Evolutionary conservation across 2,888 invertebrate species (phyloP), one percentile per base, ranked within the genome.

Genomic region (Cepaea hortensis): DNA sequence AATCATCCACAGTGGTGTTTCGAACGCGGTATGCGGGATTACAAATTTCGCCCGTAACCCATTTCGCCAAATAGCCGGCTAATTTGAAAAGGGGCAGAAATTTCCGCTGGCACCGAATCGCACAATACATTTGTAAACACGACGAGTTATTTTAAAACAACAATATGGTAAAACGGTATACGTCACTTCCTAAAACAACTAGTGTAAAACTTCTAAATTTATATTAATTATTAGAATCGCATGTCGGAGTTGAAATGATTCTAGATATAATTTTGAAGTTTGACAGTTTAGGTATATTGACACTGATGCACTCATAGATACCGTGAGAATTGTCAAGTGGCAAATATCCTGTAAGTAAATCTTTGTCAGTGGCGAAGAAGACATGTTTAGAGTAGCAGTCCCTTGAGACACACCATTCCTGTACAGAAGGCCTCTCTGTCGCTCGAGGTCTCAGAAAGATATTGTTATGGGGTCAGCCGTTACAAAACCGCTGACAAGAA

Each of bases 391-490:
- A 72, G 84, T 77, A 84, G 23, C 35, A n/a, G 84, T 76, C 48
- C 77, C 48, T 23, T 70, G 76, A 68, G 76, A 68, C 84, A 81
- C 81, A 48, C 77, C 65, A 77, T 76, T 77, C 55, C 50, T 77
- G 73, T 81, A 75, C 81, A 81, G 81, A 75, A 81, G 48, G 76
- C 81, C 85, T 81, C 81, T 81, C 70, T 55, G 76, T 81, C 65
- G 48, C 81, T 85, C 48, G 85, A 72, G 85, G 85, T 81, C 75
- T 81, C 62, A 50, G n/a, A 81, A 81, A 61, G 20, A 81, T 35
- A 73, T 85, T 73, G 75, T 35, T 76, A 85, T 85, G 85, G 85
- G 85, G 85, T 85, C 85, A 65, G 81, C 85, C 20, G 81, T 85
- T 61, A 62, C 72, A 7, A 85, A 85, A 62, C 85, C 81, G 85